A percentile compares a stretch with the other conserved stretches of the same genome.
phyloP scores from a whole-genome alignment of 2,113 vertebrate species.

The Corythaeola cristata region DNA sequence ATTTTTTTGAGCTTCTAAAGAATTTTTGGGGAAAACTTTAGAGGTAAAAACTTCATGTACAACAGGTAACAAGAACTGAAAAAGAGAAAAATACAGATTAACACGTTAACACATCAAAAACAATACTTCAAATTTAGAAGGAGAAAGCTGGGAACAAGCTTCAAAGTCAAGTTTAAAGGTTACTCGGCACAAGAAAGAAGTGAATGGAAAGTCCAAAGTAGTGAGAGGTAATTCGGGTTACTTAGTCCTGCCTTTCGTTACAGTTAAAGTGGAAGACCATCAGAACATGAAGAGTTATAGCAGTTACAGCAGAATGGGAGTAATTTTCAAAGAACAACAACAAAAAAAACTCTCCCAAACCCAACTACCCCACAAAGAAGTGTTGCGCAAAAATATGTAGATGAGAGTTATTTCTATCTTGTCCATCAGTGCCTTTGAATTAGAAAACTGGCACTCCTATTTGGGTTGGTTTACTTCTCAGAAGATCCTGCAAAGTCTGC shows the following conservation, averaged over 20 bases:
- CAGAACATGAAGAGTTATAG: background rate
- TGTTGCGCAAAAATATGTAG: background rate
- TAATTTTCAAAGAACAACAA: background rate
- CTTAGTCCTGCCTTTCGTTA: background rate
- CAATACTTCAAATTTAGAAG: background rate
- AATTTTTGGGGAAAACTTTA: background rate
- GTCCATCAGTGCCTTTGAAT: background rate
- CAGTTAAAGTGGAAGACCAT: background rate
- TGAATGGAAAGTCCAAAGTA: background rate
- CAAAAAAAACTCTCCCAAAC: background rate
- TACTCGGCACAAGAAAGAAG: background rate
- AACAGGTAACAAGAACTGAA: background rate
- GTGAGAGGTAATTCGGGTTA: background rate
- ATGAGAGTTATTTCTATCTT: background rate
- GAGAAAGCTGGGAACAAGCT: background rate
- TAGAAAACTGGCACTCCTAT: background rate
- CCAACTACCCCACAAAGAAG: background rate
- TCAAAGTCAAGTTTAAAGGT: slow-evolving; percentile 36
- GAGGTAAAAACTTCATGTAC: background rate
- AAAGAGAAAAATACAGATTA: background rate
- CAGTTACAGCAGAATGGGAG: background rate
- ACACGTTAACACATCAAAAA: background rate
- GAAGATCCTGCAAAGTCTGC: background rate
- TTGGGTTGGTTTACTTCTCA: background rate
- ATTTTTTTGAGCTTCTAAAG: background rate